Evolutionary conservation across 1,140 invertebrate species (phyloP).

Genomic region (Trialeurodes vaporariorum): DNA sequence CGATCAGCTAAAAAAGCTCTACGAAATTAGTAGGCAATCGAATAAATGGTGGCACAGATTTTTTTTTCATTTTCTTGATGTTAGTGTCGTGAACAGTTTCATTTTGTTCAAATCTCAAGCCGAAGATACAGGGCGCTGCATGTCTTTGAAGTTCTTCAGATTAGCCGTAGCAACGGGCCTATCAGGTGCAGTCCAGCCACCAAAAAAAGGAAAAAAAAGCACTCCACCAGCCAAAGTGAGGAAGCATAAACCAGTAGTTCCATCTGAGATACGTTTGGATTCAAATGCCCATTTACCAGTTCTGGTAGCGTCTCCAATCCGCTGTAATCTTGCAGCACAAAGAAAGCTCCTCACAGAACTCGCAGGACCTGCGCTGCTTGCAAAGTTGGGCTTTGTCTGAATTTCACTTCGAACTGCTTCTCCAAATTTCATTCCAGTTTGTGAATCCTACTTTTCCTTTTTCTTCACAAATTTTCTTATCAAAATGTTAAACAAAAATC

Average conservation of each 20-base stretch:
- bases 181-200: not conserved
- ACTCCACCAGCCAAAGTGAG: not conserved
- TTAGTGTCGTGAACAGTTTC: conserved; percentile 27
- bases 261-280: conserved; percentile 6
- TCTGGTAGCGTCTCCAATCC: not conserved
- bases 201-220: conserved; percentile 2
- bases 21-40: conserved; percentile 30
- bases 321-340: conserved; percentile 11
- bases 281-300: not conserved
- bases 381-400: conserved; percentile 8
- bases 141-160: not conserved
- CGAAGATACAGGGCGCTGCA: not conserved
- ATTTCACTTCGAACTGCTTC: conserved; percentile 7
- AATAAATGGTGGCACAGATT: conserved; percentile 33
- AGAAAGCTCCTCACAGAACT: not conserved
- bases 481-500: too few relatives aligned
- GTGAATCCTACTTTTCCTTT: too few relatives aligned
- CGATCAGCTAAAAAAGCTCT: conserved; percentile 30
- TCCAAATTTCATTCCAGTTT: too few relatives aligned
- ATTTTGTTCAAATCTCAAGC: conserved; percentile 24
- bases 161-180: not conserved
- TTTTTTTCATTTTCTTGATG: conserved; percentile 31
- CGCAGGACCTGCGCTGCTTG: conserved; percentile 7
- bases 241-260: conserved; percentile 1
- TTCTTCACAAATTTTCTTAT: too few relatives aligned